Evolutionary conservation across 2,888 invertebrate species (phyloP).

Genomic region (Drosophila barbarae): DNA sequence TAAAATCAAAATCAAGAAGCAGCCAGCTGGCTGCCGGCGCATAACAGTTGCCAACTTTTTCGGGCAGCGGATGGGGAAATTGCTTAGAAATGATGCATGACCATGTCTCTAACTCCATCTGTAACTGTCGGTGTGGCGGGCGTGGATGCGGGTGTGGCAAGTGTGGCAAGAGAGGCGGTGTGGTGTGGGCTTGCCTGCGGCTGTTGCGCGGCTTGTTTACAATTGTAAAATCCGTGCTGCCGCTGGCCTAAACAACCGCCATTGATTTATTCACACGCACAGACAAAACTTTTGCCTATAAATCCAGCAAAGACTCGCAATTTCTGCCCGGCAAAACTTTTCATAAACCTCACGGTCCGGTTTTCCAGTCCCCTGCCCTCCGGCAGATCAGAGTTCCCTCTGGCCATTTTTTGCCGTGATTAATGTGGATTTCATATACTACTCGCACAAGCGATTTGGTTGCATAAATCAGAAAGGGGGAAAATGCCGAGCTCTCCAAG

Average conservation of each 20-base stretch:
- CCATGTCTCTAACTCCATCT: conserved; percentile 29
- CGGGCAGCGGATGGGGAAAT: conserved; percentile 61
- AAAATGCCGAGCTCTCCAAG: background rate
- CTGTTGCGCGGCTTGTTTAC: conserved; percentile 54
- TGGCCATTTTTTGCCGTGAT: conserved; percentile 54
- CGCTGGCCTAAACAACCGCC: conserved; percentile 63
- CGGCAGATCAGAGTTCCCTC: conserved; percentile 11
- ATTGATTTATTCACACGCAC: conserved; percentile 63
- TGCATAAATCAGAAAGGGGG: conserved; percentile 54
- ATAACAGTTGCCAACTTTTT: conserved; percentile 55
- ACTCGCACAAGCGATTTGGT: conserved; percentile 51
- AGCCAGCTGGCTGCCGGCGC: conserved; percentile 27
- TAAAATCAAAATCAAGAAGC: conserved; percentile 50
- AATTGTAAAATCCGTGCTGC: conserved; percentile 58
- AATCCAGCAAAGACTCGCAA: conserved; percentile 51
- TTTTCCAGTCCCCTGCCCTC: conserved; percentile 8
- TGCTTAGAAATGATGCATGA: conserved; percentile 70
- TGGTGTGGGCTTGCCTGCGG: conserved; percentile 5
- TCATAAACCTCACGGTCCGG: conserved; percentile 58
- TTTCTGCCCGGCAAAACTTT: conserved; percentile 58
- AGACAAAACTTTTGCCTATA: conserved; percentile 65
- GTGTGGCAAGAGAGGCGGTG: background rate
- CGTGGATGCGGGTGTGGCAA: background rate
- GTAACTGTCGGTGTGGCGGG: conserved; percentile 19
- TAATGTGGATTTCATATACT: conserved; percentile 61